Conservation (phyloP, 1,140 invertebrate species). For the Solenopsis fugax region DNA sequence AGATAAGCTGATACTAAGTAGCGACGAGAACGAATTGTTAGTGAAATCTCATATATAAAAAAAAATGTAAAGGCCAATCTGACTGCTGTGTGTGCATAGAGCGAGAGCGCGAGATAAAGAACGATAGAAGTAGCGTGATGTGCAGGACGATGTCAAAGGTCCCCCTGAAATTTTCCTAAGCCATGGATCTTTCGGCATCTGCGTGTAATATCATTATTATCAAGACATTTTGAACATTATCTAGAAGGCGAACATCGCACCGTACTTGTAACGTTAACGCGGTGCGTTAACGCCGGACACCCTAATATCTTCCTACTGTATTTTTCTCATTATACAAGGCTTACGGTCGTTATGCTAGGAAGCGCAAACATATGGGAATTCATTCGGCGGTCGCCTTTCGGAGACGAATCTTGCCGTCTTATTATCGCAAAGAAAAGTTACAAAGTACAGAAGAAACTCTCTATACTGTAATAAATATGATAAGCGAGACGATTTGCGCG, state of each 20-base stretch:
- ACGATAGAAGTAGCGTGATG: conserved; percentile 41
- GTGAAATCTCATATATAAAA: conserved; percentile 52
- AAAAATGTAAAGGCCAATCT: conserved; percentile 56
- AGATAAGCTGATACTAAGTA: conserved; percentile 76
- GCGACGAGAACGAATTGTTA: conserved; percentile 67
- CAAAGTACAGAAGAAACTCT: conserved; percentile 10
- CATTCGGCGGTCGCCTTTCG: neutral
- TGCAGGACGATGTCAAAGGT: conserved; percentile 4
- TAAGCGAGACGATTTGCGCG: conserved; percentile 23
- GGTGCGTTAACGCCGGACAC: conserved; percentile 20
- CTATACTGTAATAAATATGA: conserved; percentile 52
- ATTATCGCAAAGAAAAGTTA: conserved; percentile 25
- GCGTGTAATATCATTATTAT: conserved; percentile 21
- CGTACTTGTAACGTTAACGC: conserved; percentile 56
- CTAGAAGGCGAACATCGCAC: conserved; percentile 57
- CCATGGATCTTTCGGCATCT: neutral
- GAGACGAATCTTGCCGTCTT: conserved; percentile 6
- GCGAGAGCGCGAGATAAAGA: conserved; percentile 38
- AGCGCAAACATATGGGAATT: conserved; percentile 14
- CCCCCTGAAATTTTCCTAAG: neutral
- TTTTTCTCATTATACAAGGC: conserved; percentile 66
- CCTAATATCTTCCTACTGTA: conserved; percentile 69
- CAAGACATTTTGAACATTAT: conserved; percentile 53
- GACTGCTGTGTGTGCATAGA: conserved; percentile 64
- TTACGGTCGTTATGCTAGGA: conserved; percentile 64